Base-by-base conservation (phyloP, 2,888 invertebrate species). In the Drosophila melanosoma region DNA sequence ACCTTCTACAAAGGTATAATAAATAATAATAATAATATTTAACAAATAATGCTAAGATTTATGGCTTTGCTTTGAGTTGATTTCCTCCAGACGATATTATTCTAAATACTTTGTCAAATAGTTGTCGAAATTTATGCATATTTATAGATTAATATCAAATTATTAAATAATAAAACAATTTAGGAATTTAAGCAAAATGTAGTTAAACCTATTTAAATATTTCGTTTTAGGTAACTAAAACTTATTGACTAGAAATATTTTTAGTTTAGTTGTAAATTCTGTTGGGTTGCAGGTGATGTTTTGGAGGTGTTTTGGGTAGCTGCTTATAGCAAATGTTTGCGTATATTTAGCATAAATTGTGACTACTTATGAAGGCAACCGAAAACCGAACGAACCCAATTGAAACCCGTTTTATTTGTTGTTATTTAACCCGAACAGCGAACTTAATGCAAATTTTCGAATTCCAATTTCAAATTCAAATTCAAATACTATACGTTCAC, bases 401-500 rank as follows among this genome's bases (percentile, higher is more conserved):
- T n/a, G 69, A 74, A 78, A 77, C 78, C 65, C 71, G 78, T 75
- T 78, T 78, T 62, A 60, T 74, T 67, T 70, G 57, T 29, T 62
- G 45, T 70, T 77, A 53, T 66, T 51, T 58, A 64, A 75, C 56
- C 60, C 75, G 38, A 60, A 58, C 52, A 32, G 57, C 36, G 51
- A 72, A 36, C 65, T 29, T 59, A 75, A 74, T 74, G 66, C 74
- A 77, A 78, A 78, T 78, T 69, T 48, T 33, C 6, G 42, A 69
- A 76, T 77, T 74, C 51, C 65, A 77, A 77, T 69, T 76, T 67
- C 60, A 70, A 78, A 74, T 76, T 67, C 60, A 70, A 78, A 74
- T 77, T 69, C 67, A 64, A 59, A 77, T 62, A 35, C 58, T 49
- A 17, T 36, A 53, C 35, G 20, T 36, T 45, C 42, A 17, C n/a